Evolutionary conservation across 2,113 vertebrate species (phyloP), one percentile per base, ranked within the genome.

Genomic region (Poeciliopsis turrubarensis): DNA sequence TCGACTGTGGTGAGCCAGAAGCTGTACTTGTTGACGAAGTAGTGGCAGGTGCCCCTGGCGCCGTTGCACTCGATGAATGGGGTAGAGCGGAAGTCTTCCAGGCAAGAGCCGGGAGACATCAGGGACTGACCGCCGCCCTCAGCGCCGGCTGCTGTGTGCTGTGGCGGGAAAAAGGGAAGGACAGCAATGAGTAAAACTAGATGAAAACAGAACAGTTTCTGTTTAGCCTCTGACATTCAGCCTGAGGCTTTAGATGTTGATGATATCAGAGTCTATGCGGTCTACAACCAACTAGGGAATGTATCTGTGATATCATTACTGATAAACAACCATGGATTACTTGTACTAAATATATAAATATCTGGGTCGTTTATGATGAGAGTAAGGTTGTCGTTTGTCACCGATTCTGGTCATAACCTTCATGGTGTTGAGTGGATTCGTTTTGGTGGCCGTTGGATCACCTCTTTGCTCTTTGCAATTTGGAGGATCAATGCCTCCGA

Each of bases 61-160:
- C 98, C 97, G 0, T 95, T 98, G 93, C 98, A 99, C 81, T 99
- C 98, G 0, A 99, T 98, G 94, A 99, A 99, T 0, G 97, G 97
- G 1, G 97, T 98, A 0, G 97, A 95, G 0, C 96, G 94, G 90
- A 99, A 99, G 79, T 99, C 97, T 83, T 99, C 96, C 73, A 99
- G 93, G 79, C 97, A 99, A 31, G 98, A 99, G 0, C 97, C 98
- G 0, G 98, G 98, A 0, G 97, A 99, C 22, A 97, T 95, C 1
- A 99, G 94, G 30, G 97, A 98, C 89, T 99, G 97, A 1, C 98
- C 97, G 1, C 98, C 97, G 0, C 97, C 97, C 79, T 98, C 97
- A 0, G 95, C 94, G 0, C 98, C 97, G 0, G 97, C 95, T 0
- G 96, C 97, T 0, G 97, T 99, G 88, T 99, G 97, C 98, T 99